A percentile compares a stretch with the other conserved stretches of the same genome.
Evolutionary conservation across 53 echinoderm and acorn worm species (phyloP).

Genomic region (Zoroaster sp.): DNA sequence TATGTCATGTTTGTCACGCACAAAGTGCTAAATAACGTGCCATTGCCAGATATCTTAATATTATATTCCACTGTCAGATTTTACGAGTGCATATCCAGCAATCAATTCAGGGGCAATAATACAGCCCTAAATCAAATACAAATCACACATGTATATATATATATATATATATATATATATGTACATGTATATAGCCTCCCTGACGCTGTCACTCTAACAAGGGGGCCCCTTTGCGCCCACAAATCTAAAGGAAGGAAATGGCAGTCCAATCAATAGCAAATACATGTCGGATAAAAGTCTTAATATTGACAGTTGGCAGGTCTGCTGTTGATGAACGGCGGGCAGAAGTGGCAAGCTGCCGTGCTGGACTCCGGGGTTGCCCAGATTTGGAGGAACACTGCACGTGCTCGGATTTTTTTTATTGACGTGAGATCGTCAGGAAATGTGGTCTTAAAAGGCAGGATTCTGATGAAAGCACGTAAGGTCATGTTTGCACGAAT

Average conservation of each 20-base stretch:
- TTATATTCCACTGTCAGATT: constrained; percentile 26
- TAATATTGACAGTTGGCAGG: constrained; percentile 55
- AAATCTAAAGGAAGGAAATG: constrained; percentile 39
- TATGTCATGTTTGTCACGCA: constrained; percentile 31
- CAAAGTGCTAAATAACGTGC: constrained; percentile 46
- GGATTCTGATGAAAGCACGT: constrained; percentile 43
- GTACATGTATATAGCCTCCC: too few species aligned
- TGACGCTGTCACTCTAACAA: background rate
- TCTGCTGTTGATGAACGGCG: constrained; percentile 39
- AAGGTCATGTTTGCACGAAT: constrained; percentile 43
- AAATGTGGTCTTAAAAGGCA: constrained; percentile 50
- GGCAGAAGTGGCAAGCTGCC: constrained; percentile 39
- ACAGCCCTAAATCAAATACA: constrained; percentile 43
- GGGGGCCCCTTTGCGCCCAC: background rate
- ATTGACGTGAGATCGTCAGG: constrained; percentile 33
- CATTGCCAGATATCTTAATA: constrained; percentile 9
- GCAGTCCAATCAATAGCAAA: constrained; percentile 40
- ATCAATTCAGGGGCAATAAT: constrained; percentile 47
- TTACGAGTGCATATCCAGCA: background rate
- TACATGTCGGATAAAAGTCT: constrained; percentile 44
- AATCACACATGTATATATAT: constrained; percentile 24
- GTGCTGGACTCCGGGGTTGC: constrained; percentile 36
- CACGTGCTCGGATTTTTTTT: constrained; percentile 13
- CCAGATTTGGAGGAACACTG: constrained; percentile 22
- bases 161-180: too few species aligned